Base-by-base conservation (phyloP, 2,888 invertebrate species). In the Diaphora mendica region DNA sequence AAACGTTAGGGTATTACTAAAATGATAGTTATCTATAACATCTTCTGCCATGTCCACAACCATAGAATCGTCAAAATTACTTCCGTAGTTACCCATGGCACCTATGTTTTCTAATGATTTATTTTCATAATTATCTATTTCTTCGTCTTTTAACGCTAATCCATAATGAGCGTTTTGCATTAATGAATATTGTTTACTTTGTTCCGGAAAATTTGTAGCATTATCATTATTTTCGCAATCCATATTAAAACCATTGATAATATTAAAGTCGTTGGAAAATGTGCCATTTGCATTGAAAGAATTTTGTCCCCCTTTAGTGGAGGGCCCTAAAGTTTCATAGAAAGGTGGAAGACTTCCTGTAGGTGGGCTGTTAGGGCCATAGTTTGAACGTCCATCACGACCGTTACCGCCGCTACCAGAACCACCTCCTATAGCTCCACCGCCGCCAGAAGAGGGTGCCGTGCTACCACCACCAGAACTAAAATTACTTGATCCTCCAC, bases 341-440 rank as follows among this genome's bases (percentile, higher is more conserved):
- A 98, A 98, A 1, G 98, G 98, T n/a, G 98, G 98, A 77, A 98
- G 94, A 71, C 98, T 98, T 23, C 98, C 98, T 0, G 98, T 98
- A 2, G 98, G 98, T 71, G 98, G 98, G 85, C 98, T 98, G 83
- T 98, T 98, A 13, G 98, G 98, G 4, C 98, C 98, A 89, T 98
- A 98, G 90, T 98, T 98, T 77, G 98, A 97, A 69, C 98, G 96
- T 0, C 98, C 98, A 89, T 98, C 98, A 64, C 98, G 96, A 3
- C 98, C 98, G 76, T 96, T 96, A 78, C 97, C 97, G 88, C 98
- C 98, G 64, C 98, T 98, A 48, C 98, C 97, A 4, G 97, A 97
- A 0, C 97, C 97, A 11, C 97, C 96, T 33, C 97, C 97, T 33
- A 97, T 95, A 0, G 96, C 96, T 26, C 96, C 96, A 48, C 96